These are phyloP conservation scores for Mythimna pallens DNA, from an alignment of 2,888 invertebrate genomes.

Conservation along the genomic window DNA sequence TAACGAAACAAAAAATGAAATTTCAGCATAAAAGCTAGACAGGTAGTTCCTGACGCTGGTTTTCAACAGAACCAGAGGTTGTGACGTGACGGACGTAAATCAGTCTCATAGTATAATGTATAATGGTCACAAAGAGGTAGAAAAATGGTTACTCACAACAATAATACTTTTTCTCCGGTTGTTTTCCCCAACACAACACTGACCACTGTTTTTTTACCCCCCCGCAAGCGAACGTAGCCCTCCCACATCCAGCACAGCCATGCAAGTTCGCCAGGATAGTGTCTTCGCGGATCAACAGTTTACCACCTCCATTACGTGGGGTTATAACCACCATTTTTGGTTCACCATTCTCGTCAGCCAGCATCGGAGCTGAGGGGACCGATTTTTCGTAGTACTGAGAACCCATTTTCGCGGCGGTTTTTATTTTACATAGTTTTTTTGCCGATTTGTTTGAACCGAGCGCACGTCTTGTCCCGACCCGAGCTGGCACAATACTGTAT, in stretches of 20 bases:
- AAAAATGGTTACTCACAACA: constrained; percentile 77
- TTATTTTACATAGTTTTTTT: constrained; percentile 41
- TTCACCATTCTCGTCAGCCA: constrained; percentile 70
- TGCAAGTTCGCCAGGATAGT: constrained; percentile 81
- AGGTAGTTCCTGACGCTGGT: too few species aligned
- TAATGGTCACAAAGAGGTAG: background rate
- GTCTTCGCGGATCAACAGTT: constrained; percentile 83
- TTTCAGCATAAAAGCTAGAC: too few species aligned
- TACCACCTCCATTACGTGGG: constrained; percentile 73
- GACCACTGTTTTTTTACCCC: constrained; percentile 84
- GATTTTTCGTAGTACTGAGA: constrained; percentile 70
- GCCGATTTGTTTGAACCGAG: background rate
- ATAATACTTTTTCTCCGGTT: constrained; percentile 83
- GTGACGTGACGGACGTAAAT: too few species aligned
- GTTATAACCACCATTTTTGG: constrained; percentile 75
- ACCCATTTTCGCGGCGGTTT: constrained; percentile 67
- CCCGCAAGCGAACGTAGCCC: constrained; percentile 81
- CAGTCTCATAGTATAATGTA: too few species aligned
- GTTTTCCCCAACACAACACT: constrained; percentile 84
- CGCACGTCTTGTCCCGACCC: constrained; percentile 26
- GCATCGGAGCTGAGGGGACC: constrained; percentile 70
- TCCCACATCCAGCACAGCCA: constrained; percentile 83
- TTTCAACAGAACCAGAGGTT: too few species aligned
- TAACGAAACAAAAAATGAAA: too few species aligned
- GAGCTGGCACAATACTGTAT: constrained; percentile 36